Conservation (phyloP, 37 sponge, comb jelly and placozoan genomes). For the Amphimedon queenslandica region DNA sequence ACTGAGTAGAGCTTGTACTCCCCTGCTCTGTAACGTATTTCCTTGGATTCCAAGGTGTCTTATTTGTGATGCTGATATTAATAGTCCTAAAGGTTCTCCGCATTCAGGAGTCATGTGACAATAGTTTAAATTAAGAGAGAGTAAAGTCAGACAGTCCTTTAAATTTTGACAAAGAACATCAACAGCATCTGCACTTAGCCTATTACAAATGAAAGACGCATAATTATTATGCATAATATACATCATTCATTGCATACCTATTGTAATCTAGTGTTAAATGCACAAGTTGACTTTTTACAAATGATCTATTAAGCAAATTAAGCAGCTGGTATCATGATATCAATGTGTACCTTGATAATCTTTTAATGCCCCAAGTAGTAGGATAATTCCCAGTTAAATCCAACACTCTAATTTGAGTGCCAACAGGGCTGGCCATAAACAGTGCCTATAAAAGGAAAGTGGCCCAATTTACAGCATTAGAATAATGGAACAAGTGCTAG, state of each 20-base stretch:
- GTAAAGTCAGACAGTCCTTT: background rate
- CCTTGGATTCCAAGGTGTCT: constrained; percentile 50
- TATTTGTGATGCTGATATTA: constrained; percentile 24
- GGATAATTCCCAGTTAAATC: background rate
- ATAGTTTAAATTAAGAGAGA: constrained; percentile 54
- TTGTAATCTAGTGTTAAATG: constrained; percentile 41
- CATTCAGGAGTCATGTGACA: constrained; percentile 35
- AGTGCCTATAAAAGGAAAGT: background rate
- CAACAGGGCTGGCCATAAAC: background rate
- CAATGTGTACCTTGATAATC: background rate
- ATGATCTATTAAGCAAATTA: constrained; percentile 4
- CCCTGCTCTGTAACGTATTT: constrained; percentile 45
- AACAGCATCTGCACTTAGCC: background rate
- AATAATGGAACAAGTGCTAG: background rate
- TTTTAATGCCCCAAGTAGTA: background rate
- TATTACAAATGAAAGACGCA: constrained; percentile 6
- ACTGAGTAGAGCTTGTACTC: constrained; percentile 31
- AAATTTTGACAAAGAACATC: constrained; percentile 28
- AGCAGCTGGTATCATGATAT: background rate
- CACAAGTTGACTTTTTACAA: constrained; percentile 8
- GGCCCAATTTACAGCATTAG: constrained; percentile 4
- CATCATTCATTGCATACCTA: constrained; percentile 1
- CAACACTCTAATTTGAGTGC: background rate
- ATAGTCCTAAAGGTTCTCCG: constrained; percentile 43
- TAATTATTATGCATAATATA: background rate